Evolutionary conservation across 1,140 invertebrate genomes (phyloP), one percentile per base, ranked within the genome.

Genomic region (Calephelis virginiensis): DNA sequence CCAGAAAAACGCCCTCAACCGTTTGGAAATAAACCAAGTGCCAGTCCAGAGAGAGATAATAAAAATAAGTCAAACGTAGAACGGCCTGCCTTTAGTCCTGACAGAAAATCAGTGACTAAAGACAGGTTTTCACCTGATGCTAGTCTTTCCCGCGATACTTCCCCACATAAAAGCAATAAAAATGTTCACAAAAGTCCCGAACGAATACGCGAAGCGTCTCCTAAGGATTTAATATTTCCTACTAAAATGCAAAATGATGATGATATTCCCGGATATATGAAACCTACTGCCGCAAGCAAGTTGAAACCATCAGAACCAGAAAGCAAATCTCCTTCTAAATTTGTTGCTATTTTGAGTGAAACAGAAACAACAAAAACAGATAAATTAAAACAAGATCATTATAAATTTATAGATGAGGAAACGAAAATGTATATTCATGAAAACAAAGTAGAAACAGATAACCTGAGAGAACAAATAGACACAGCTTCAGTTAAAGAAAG

Each of bases 401-500:
- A 85, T 43, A 82, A 74, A 67, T 87, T 87, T 62, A 77, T 89
- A 45, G 82, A 86, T 49, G 85, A 91, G 68, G 85, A 91, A 77
- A 88, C 82, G 10, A 88, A 88, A 77, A 82, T 78, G 74, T 82
- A 80, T 40, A 70, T 67, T 77, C 60, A 46, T 60, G n/a, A 14
- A 67, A 60, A 64, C 14, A 50, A 12, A 49, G 17, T 28, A 53
- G n/a, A 38, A 40, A 65, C 28, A 37, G 12, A 8, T n/a, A 48
- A 48, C n/a, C 6, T 61, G 17, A 43, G 45, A 63, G 28, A 63
- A 11, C n/a, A 43, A 43, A 43, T 43, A 43, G 40, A 43, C 8
- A 43, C 40, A 43, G 8, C 40, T 43, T 43, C 40, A 43, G 40
- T 56, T 6, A 46, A 40, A 37, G 49, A 28, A 46, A 8, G 8